These are phyloP conservation scores for Antennarius maculatus DNA, from an alignment of 2,797 vertebrate species.

Conservation along the genomic window DNA sequence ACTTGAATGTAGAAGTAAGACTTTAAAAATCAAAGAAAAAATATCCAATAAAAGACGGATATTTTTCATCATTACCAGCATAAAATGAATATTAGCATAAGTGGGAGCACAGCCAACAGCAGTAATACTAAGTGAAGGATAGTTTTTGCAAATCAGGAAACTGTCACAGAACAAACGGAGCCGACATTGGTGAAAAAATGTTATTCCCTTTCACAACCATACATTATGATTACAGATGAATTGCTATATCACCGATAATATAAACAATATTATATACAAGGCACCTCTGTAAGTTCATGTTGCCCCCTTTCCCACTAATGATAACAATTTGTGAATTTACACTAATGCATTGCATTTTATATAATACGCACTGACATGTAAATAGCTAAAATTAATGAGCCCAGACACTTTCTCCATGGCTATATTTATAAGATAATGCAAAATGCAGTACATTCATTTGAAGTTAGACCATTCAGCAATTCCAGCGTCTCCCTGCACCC, in stretches of 20 bases:
- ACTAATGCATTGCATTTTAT: constrained; percentile 25
- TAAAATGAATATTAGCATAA: constrained; percentile 22
- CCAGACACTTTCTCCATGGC: constrained; percentile 58
- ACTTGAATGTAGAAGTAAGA: constrained; percentile 3
- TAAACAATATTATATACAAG: constrained; percentile 7
- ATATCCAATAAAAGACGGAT: background rate
- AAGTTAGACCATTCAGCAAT: constrained; percentile 73
- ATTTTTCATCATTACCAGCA: constrained; percentile 6
- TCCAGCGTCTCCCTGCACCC: constrained; percentile 67
- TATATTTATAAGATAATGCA: constrained; percentile 75
- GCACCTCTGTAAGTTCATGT: constrained; percentile 3
- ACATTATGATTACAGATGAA: constrained; percentile 8
- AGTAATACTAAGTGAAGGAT: constrained; percentile 16
- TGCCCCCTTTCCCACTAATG: background rate
- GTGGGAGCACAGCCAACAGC: constrained; percentile 23
- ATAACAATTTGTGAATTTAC: constrained; percentile 33
- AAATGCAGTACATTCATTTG: constrained; percentile 75
- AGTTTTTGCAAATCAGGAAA: constrained; percentile 9
- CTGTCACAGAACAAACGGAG: background rate
- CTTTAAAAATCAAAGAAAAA: constrained; percentile 11
- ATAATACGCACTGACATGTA: constrained; percentile 44
- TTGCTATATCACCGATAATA: constrained; percentile 1
- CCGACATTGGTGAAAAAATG: background rate
- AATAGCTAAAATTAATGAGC: constrained; percentile 66
- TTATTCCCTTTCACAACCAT: background rate